Conservation (phyloP, 1,140 invertebrate genomes). For the Drosophila bocki region DNA sequence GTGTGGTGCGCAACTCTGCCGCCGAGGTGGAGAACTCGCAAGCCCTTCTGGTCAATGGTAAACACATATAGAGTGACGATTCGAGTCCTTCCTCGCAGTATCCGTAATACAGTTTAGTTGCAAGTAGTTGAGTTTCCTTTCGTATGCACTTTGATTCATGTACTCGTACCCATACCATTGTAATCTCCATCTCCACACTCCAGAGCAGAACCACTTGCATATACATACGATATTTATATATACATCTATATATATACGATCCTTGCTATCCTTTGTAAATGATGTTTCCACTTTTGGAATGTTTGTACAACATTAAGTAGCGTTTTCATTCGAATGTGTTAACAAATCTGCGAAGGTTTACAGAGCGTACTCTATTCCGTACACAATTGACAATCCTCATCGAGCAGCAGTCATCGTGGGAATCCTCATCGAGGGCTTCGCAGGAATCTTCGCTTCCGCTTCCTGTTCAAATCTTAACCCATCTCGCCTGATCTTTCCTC, state of each 20-base stretch:
- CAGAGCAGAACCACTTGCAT: conserved; percentile 42
- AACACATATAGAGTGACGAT: conserved; percentile 69
- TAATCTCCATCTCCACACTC: conserved; percentile 44
- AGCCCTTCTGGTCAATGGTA: conserved; percentile 93
- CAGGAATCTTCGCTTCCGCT: background rate
- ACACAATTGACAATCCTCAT: conserved; percentile 24
- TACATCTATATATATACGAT: conserved; percentile 34
- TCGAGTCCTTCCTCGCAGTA: conserved; percentile 25
- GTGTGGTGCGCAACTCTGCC: conserved; percentile 90
- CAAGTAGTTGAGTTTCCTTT: conserved; percentile 73
- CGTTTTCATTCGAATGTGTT: conserved; percentile 56
- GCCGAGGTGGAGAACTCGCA: conserved; percentile 91
- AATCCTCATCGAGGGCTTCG: conserved; percentile 10
- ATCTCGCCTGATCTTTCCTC: conserved; percentile 86
- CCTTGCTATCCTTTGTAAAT: conserved; percentile 57
- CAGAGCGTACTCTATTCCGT: background rate
- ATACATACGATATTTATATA: conserved; percentile 23
- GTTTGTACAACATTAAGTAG: conserved; percentile 76
- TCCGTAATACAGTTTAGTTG: conserved; percentile 62
- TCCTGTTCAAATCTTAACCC: conserved; percentile 82
- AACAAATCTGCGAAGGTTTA: conserved; percentile 84
- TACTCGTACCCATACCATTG: conserved; percentile 52
- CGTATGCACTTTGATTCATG: conserved; percentile 75
- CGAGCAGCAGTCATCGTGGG: conserved; percentile 57
- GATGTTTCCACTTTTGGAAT: conserved; percentile 73